Percentiles rank a stretch among this genome's conserved stretches.
These are phyloP conservation scores for Hirudinaria manillensis DNA, from an alignment of 2,888 invertebrate species.

Conservation along the genomic window DNA sequence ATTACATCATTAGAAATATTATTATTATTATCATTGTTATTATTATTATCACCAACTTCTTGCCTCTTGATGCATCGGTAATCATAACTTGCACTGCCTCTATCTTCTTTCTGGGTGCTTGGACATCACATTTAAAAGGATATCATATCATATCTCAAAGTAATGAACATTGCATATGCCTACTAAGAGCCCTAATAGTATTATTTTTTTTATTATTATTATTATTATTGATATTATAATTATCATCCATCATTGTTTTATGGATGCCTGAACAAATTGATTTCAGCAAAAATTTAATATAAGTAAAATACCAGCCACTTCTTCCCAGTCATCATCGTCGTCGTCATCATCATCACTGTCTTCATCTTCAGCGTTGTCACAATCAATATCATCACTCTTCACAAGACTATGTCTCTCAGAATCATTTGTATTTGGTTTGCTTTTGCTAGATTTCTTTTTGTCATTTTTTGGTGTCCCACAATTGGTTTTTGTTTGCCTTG, in stretches of 20 bases:
- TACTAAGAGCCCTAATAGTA: too few relatives aligned
- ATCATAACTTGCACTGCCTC: neutral
- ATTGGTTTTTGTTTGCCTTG: neutral
- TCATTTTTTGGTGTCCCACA: neutral
- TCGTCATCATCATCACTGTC: constrained; percentile 33
- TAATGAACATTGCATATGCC: too few relatives aligned
- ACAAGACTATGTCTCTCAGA: neutral
- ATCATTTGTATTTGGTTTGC: neutral
- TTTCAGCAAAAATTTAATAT: neutral
- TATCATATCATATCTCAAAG: too few relatives aligned
- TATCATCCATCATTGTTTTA: too few relatives aligned
- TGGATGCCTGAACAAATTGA: too few relatives aligned
- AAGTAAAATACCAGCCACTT: neutral
- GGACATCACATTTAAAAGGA: neutral
- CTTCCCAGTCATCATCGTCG: constrained; percentile 19
- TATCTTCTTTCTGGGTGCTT: neutral
- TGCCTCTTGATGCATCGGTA: neutral
- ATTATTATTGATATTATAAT: too few relatives aligned
- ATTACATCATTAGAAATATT: too few relatives aligned
- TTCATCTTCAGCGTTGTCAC: constrained; percentile 34
- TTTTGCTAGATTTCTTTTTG: neutral
- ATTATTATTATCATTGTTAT: too few relatives aligned
- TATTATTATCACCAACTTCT: neutral
- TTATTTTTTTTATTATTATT: too few relatives aligned
- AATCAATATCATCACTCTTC: constrained; percentile 34